Evolutionary conservation across 1,140 invertebrate genomes (phyloP).

Genomic region (Tetramorium alpestre): DNA sequence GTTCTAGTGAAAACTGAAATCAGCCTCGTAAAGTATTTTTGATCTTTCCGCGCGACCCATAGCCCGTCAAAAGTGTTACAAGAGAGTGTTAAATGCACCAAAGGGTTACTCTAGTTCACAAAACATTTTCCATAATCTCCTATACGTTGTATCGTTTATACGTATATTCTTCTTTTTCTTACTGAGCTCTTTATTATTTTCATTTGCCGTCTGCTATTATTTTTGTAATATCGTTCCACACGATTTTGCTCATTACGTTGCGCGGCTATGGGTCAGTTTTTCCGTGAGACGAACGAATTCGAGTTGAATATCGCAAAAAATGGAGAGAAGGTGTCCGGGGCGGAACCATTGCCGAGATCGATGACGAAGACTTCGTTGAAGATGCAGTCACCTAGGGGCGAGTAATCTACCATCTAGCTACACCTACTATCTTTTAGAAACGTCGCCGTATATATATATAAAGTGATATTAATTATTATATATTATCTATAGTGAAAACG

Average conservation of each 20-base stretch:
- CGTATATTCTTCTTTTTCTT: not conserved
- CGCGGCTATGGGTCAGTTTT: conserved; percentile 74
- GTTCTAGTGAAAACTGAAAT: conserved; percentile 81
- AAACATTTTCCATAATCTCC: not conserved
- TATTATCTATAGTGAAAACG: conserved; percentile 76
- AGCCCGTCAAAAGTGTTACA: conserved; percentile 54
- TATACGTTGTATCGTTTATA: not conserved
- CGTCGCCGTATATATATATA: conserved; percentile 81
- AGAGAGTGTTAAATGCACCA: conserved; percentile 10
- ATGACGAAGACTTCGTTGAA: conserved; percentile 83
- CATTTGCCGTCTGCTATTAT: not conserved
- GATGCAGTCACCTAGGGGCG: conserved; percentile 85
- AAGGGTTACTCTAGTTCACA: not conserved
- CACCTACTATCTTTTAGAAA: conserved; percentile 84
- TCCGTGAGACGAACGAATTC: conserved; percentile 55
- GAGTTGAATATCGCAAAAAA: conserved; percentile 75
- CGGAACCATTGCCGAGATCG: conserved; percentile 79
- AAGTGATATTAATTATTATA: conserved; percentile 78
- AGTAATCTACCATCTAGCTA: conserved; percentile 86
- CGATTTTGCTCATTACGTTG: conserved; percentile 12
- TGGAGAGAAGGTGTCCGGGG: conserved; percentile 76
- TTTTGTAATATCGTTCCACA: not conserved
- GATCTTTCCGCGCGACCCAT: conserved; percentile 66
- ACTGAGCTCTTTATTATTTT: conserved; percentile 26
- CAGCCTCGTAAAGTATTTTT: conserved; percentile 43